phyloP scores from a whole-genome alignment of 2,797 vertebrate genomes.

The Syngnathus acus region DNA sequence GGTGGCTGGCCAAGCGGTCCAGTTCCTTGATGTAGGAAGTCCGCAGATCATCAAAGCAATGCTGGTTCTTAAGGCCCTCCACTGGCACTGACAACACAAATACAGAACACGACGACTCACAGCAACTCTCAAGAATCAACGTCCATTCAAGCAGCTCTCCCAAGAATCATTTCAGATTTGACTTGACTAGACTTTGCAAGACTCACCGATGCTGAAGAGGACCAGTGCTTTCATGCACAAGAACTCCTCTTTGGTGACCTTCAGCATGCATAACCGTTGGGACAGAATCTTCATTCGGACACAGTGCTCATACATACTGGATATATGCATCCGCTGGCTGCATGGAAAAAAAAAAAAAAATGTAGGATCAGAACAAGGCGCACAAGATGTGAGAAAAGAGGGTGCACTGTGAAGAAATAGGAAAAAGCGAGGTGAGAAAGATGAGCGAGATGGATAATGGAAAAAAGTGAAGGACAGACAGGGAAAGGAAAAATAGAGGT shows the following conservation, averaged over 20 bases:
- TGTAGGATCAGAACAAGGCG: constrained; percentile 19
- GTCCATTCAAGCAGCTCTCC: constrained; percentile 38
- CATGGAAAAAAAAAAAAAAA: not conserved
- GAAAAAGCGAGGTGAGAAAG: constrained; percentile 44
- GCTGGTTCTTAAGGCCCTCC: constrained; percentile 89
- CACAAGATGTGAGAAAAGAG: constrained; percentile 9
- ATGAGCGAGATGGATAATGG: constrained; percentile 56
- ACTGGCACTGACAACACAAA: constrained; percentile 79
- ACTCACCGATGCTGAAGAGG: constrained; percentile 95
- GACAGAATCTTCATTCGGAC: constrained; percentile 85
- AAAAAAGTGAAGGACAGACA: constrained; percentile 44
- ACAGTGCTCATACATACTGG: constrained; percentile 91
- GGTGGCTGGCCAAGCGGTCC: constrained; percentile 83
- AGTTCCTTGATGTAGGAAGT: constrained; percentile 96
- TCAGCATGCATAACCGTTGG: constrained; percentile 84
- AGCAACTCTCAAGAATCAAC: constrained; percentile 19
- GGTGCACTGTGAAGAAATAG: constrained; percentile 21
- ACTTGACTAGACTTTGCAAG: constrained; percentile 11
- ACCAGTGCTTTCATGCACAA: constrained; percentile 94
- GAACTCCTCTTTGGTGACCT: constrained; percentile 90
- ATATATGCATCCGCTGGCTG: constrained; percentile 90
- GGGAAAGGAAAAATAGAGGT: constrained; percentile 60
- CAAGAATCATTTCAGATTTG: constrained; percentile 32
- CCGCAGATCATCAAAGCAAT: constrained; percentile 88
- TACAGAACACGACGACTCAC: constrained; percentile 38